Conservation (phyloP, 92 coral and sea anemone species). For the Palythoa caribaeorum region DNA sequence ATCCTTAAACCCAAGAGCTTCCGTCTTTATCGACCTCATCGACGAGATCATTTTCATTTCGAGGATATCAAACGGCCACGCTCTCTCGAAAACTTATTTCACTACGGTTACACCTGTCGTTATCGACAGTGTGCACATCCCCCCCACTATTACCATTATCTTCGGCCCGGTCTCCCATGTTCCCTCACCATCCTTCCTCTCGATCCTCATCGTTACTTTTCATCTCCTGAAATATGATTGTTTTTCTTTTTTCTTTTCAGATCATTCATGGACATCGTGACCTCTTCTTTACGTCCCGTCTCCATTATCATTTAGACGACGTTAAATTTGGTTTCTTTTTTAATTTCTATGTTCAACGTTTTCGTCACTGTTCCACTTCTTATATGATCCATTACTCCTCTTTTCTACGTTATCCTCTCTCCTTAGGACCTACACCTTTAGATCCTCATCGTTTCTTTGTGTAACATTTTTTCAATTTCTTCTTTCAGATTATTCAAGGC, state of each 20-base stretch:
- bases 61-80: background rate
- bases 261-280: background rate
- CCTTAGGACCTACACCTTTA: background rate
- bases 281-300: too few species aligned
- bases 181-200: background rate
- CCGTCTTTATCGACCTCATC: too few species aligned
- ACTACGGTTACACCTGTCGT: background rate
- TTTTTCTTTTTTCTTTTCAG: background rate
- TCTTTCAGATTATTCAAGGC: conserved; percentile 7
- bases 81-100: background rate
- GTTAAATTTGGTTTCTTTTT: too few species aligned
- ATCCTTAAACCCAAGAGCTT: background rate
- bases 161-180: background rate
- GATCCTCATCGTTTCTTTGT: background rate
- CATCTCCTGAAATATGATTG: background rate
- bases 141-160: too few species aligned
- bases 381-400: too few species aligned
- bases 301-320: too few species aligned
- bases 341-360: too few species aligned
- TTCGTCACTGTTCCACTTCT: too few species aligned
- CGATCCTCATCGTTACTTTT: background rate
- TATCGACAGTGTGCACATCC: conserved; percentile 6
- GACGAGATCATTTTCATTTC: too few species aligned
- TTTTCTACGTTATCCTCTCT: background rate
- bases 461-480: background rate